These are phyloP conservation scores for Pachycephus smyrnensis DNA, from an alignment of 2,888 invertebrate species.

Conservation along the genomic window DNA sequence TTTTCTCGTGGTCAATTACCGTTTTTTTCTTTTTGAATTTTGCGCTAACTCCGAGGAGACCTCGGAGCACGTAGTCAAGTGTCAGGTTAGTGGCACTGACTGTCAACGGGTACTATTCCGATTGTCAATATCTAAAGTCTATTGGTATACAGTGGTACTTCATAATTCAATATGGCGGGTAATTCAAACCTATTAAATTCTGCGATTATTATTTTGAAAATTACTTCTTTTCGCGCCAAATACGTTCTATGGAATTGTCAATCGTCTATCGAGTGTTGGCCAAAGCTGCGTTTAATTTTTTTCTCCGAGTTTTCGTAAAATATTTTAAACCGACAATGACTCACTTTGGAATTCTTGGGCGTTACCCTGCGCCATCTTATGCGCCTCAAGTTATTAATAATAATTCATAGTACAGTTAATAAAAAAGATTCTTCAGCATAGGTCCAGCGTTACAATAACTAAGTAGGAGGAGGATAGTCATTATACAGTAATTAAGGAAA, in stretches of 20 bases:
- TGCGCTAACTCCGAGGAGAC: neutral
- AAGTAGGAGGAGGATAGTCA: neutral
- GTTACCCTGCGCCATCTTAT: neutral
- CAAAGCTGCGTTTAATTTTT: neutral
- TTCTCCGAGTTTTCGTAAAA: neutral
- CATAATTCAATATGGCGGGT: neutral
- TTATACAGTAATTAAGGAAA: neutral
- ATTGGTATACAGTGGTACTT: neutral
- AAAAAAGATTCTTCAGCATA: neutral
- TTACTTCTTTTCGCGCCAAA: neutral
- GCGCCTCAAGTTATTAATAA: neutral
- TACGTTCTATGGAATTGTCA: neutral
- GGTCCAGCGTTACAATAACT: neutral
- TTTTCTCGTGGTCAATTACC: slow-evolving; percentile 20
- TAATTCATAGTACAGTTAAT: neutral
- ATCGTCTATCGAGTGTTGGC: neutral
- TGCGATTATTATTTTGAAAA: neutral
- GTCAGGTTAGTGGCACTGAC: neutral
- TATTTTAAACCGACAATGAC: neutral
- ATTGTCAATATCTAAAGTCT: neutral
- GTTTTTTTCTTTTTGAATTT: slow-evolving; percentile 1
- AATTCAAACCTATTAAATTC: neutral
- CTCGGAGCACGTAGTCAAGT: neutral
- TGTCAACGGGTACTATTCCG: neutral
- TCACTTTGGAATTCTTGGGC: neutral